Evolutionary conservation across 2,888 invertebrate species (phyloP), one percentile per base, ranked within the genome.

Genomic region (Ornithoptera priamus): DNA sequence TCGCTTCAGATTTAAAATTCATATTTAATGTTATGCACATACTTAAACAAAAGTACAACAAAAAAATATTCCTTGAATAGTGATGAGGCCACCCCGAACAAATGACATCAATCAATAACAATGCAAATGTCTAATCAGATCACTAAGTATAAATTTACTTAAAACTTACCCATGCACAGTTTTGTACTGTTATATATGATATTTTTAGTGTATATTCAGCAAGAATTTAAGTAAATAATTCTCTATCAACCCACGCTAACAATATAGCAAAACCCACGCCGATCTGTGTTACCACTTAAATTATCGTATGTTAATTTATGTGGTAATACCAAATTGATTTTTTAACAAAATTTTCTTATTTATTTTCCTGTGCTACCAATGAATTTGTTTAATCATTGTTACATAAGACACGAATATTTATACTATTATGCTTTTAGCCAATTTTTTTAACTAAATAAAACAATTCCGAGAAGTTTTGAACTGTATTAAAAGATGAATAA

Each of bases 251-350:
- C 90, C 90, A 90, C 91, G 91, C 91, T 80, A 90, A 85, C 86
- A 87, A 85, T 77, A 77, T 82, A 75, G 62, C 80, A 78, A 82
- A 85, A 90, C 92, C 92, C 90, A 91, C 91, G 92, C 92, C 88
- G 86, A 87, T 80, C 77, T 81, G 84, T 84, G 86, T 87, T 92
- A 87, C 88, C 85, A 82, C 65, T 24, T 64, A 18, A n/a, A 24
- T 18, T 58, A 58, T 24, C 57, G 15, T 58, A 58, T 22, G 22
- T 7, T 58, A 1, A 58, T 22, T 58, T 58, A 58, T 12, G 22
- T 24, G 24, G 22, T 53, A 53, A n/a, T 18, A n/a, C 53, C 53
- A 15, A 15, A 18, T n/a, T 53, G 18, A 18, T 53, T 18, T n/a
- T n/a, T 53, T 53, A 1, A n/a, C n/a, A n/a, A 53, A 18, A 53